phyloP scores from a whole-genome alignment of 2,113 vertebrate genomes.

The Vicugna pacos region DNA sequence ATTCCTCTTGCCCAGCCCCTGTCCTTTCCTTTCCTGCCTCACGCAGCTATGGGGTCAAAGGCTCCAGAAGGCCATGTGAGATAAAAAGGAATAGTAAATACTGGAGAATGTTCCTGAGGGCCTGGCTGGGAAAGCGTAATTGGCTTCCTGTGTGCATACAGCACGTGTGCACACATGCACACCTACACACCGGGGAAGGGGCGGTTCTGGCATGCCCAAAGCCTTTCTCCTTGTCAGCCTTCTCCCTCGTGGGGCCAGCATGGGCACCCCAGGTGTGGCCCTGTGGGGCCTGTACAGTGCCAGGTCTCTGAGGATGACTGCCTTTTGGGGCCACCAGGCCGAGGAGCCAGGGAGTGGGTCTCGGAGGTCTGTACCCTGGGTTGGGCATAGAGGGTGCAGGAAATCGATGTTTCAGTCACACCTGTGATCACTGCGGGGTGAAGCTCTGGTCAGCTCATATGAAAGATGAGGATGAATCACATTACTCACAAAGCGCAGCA shows the following conservation, averaged over 20 bases:
- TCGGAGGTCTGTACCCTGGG: not conserved
- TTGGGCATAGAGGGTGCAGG: not conserved
- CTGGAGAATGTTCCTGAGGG: conserved; percentile 22
- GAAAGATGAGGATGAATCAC: not conserved
- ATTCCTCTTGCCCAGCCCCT: not conserved
- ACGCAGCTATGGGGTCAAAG: conserved; percentile 51
- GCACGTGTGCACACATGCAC: not conserved
- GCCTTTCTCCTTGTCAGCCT: not conserved
- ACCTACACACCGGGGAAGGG: accelerated
- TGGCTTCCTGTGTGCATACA: not conserved
- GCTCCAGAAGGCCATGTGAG: not conserved
- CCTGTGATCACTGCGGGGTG: not conserved
- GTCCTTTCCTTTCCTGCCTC: conserved; percentile 49
- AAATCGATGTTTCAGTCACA: not conserved
- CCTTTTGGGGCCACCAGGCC: not conserved
- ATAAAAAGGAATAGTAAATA: conserved; percentile 42
- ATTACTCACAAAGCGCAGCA: not conserved
- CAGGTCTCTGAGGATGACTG: not conserved
- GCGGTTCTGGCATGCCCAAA: not conserved
- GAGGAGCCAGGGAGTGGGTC: not conserved
- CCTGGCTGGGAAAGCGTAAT: not conserved
- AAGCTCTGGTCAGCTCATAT: not conserved
- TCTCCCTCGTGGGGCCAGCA: not conserved
- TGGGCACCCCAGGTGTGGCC: not conserved
- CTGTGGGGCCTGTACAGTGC: not conserved